Evolutionary conservation across 2,113 vertebrate species (phyloP).

Genomic region (Crotalus horridus): DNA sequence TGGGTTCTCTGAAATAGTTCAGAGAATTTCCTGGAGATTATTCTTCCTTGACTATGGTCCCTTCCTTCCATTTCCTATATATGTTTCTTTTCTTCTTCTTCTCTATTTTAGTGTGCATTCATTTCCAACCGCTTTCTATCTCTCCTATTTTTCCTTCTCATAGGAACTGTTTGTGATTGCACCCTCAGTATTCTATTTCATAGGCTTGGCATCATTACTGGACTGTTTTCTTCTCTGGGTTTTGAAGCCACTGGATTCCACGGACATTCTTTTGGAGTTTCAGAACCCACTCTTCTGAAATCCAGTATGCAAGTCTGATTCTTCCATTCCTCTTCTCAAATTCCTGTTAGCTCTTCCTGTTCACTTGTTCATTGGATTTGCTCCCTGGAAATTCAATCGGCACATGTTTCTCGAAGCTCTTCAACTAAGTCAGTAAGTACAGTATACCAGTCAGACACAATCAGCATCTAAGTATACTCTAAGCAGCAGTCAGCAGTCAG

Average conservation of each 20-base stretch:
- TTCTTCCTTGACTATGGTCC: background rate
- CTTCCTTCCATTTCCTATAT: background rate
- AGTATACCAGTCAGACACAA: background rate
- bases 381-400: background rate
- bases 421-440: background rate
- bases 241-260: background rate
- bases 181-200: background rate
- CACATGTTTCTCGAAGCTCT: background rate
- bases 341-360: background rate
- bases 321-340: background rate
- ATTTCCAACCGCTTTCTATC: background rate
- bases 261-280: background rate
- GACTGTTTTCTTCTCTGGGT: background rate
- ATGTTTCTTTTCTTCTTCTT: background rate
- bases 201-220: background rate
- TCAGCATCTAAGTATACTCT: background rate
- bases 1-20: background rate
- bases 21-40: background rate
- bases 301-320: background rate
- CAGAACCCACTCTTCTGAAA: background rate
- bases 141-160: background rate
- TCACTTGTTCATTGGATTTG: background rate
- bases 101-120: background rate
- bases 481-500: background rate
- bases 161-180: background rate